Conservation (phyloP, 2,888 invertebrate genomes). For the Odontothrips loti region DNA sequence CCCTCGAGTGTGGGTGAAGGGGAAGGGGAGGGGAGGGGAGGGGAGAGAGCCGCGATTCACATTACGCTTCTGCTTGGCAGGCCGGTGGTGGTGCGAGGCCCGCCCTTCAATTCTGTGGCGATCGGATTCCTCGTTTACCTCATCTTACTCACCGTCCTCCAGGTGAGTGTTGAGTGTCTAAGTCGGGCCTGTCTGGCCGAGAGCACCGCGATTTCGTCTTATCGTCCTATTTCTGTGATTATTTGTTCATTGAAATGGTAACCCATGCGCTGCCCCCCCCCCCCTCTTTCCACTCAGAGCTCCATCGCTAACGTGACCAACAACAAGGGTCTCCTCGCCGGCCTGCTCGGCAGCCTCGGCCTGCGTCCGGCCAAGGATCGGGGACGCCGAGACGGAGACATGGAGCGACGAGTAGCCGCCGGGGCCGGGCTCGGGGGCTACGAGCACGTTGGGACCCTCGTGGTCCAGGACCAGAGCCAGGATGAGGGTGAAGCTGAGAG, state of each 20-base stretch:
- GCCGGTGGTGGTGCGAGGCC: not conserved
- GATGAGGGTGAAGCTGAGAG: slow-evolving; percentile 41
- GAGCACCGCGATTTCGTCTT: too few relatives aligned
- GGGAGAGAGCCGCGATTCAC: too few relatives aligned
- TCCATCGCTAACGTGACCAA: not conserved
- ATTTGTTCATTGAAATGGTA: too few relatives aligned
- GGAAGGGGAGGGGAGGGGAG: too few relatives aligned
- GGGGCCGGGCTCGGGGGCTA: slow-evolving; percentile 43
- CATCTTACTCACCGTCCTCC: not conserved
- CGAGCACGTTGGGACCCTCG: too few relatives aligned
- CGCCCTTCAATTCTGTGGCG: not conserved
- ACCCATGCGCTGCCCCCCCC: too few relatives aligned
- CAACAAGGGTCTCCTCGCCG: not conserved
- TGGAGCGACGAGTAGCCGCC: slow-evolving; percentile 41
- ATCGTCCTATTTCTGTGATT: too few relatives aligned
- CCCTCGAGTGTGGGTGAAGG: too few relatives aligned
- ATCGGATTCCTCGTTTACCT: slow-evolving; percentile 2
- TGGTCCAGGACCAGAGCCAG: slow-evolving; percentile 45
- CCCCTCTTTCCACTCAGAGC: not conserved
- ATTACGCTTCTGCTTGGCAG: not conserved
- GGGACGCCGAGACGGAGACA: not conserved
- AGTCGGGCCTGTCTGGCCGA: too few relatives aligned
- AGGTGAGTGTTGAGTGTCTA: not conserved
- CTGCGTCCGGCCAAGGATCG: not conserved
- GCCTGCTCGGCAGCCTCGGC: not conserved